Conservation (phyloP, 2,888 invertebrate species). For the Trichacis sp. region DNA sequence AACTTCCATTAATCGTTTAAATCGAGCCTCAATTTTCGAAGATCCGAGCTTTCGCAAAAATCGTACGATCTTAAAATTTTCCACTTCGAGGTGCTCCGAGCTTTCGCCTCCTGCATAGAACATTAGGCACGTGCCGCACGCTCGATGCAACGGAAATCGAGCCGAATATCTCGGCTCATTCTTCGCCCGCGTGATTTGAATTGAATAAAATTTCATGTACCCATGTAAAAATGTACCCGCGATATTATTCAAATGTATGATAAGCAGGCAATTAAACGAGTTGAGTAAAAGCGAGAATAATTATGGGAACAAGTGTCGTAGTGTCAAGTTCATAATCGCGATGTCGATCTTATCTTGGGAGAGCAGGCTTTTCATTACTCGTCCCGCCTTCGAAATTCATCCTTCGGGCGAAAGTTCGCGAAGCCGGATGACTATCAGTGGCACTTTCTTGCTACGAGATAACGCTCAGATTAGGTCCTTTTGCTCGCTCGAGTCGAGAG, state of each 20-base stretch:
- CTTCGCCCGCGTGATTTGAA: background rate
- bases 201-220: background rate
- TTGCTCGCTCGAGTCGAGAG: constrained; percentile 26
- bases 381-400: background rate
- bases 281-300: background rate
- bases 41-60: too few species aligned
- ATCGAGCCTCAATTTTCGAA: too few species aligned
- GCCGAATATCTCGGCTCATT: background rate
- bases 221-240: too few species aligned
- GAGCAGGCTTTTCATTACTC: background rate
- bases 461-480: constrained; percentile 27
- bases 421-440: constrained; percentile 6
- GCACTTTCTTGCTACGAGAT: constrained; percentile 11
- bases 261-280: background rate
- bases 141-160: background rate
- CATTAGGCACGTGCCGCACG: constrained; percentile 15
- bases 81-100: constrained; percentile 10
- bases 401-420: constrained; percentile 6
- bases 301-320: background rate
- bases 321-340: constrained; percentile 4
- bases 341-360: background rate
- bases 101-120: constrained; percentile 16
- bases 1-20: too few species aligned
- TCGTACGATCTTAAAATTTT: constrained; percentile 26
- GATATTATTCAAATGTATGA: background rate